Conservation (phyloP, 2,888 invertebrate species). For the Cantharis rustica region DNA sequence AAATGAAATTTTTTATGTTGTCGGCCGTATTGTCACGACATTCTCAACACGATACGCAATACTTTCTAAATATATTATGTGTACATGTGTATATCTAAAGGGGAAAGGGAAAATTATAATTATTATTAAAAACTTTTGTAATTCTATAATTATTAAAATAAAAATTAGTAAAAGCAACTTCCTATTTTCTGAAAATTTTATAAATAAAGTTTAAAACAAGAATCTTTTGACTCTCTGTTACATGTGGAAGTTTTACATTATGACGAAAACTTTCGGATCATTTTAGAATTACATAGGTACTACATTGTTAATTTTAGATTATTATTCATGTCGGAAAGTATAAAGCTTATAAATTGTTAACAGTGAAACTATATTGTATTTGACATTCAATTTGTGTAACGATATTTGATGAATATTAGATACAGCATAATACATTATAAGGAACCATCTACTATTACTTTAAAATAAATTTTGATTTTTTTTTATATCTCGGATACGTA, state of each 20-base stretch:
- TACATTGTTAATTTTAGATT: neutral
- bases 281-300: neutral
- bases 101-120: too few species aligned
- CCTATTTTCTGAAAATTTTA: too few species aligned
- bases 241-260: neutral
- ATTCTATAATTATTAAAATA: too few species aligned
- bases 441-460: neutral
- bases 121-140: too few species aligned
- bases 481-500: neutral
- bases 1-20: too few species aligned
- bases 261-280: neutral
- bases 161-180: too few species aligned
- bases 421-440: neutral
- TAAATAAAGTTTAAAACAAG: too few species aligned
- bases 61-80: too few species aligned
- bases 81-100: too few species aligned
- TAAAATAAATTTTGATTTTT: neutral
- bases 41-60: too few species aligned
- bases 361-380: neutral
- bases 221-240: neutral
- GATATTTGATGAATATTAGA: neutral
- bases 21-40: too few species aligned
- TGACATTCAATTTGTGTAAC: neutral
- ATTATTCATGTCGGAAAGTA: neutral
- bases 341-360: neutral